Percentiles rank a stretch among this genome's conserved stretches.
phyloP scores from a whole-genome alignment of 1,140 invertebrate species.

The Hydropsyche tenuis region DNA sequence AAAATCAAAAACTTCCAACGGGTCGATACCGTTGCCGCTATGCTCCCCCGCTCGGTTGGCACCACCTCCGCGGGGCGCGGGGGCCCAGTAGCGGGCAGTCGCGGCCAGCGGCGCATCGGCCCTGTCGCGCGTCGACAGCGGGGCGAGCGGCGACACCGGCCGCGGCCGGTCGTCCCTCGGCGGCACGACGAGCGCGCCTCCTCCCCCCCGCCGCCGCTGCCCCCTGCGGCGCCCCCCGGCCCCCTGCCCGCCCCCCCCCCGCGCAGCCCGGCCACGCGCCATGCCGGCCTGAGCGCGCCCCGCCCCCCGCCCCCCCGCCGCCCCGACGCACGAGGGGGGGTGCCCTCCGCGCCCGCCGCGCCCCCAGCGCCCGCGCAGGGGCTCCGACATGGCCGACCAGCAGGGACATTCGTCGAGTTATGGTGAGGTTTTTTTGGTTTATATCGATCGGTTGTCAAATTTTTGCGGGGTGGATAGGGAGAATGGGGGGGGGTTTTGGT shows the following conservation, averaged over 20 bases:
- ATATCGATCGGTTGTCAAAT: too few relatives aligned
- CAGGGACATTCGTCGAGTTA: slow-evolving; percentile 4
- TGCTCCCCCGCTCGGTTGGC: too few relatives aligned
- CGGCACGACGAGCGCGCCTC: neutral
- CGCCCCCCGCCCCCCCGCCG: neutral
- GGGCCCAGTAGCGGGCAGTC: neutral
- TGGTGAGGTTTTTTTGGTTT: neutral
- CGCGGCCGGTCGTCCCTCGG: neutral
- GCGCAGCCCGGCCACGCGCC: neutral
- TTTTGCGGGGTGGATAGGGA: too few relatives aligned
- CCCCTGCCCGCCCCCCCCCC: neutral
- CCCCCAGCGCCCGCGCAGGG: neutral
- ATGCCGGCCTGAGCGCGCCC: neutral
- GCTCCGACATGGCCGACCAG: slow-evolving; percentile 19
- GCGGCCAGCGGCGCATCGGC: neutral
- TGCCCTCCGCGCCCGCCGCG: neutral
- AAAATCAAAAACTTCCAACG: too few relatives aligned
- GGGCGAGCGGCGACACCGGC: neutral
- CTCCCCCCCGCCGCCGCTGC: neutral
- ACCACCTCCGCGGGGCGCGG: too few relatives aligned
- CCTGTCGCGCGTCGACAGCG: neutral
- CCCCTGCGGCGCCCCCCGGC: neutral
- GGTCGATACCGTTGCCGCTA: too few relatives aligned
- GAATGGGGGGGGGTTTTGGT: too few relatives aligned
- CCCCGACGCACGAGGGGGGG: neutral